Percentiles rank a stretch among this genome's conserved stretches.
Conservation (phyloP, 2,797 vertebrate genomes). For the Orestias chungarensis region DNA sequence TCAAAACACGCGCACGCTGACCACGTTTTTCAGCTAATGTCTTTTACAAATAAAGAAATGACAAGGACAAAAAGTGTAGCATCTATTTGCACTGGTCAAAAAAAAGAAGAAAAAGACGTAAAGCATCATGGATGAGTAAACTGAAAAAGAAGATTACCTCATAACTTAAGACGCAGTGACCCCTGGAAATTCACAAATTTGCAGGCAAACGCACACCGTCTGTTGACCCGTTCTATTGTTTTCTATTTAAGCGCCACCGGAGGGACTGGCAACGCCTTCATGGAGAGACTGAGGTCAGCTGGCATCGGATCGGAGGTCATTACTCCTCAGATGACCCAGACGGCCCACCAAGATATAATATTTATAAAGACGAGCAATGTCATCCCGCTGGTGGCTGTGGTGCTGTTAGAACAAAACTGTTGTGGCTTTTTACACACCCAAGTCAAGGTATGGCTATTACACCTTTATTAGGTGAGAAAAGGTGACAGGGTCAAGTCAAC, state of each 20-base stretch:
- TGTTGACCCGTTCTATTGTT: slow-evolving; percentile 35
- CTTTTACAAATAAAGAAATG: slow-evolving; percentile 65
- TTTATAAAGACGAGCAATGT: slow-evolving; percentile 50
- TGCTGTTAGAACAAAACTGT: slow-evolving; percentile 25
- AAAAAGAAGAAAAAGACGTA: slow-evolving; percentile 1
- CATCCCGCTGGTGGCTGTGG: slow-evolving; percentile 12
- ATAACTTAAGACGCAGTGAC: slow-evolving; percentile 59
- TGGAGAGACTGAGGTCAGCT: slow-evolving; percentile 47
- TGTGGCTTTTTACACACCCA: not conserved
- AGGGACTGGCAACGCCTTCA: slow-evolving; percentile 29
- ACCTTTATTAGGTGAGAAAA: not conserved
- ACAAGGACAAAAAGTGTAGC: slow-evolving; percentile 62
- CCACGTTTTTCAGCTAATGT: slow-evolving; percentile 50
- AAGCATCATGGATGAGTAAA: slow-evolving; percentile 41
- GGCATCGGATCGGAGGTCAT: slow-evolving; percentile 47
- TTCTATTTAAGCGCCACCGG: slow-evolving; percentile 46
- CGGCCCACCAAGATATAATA: slow-evolving; percentile 34
- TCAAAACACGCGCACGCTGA: not conserved
- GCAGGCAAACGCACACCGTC: slow-evolving; percentile 32
- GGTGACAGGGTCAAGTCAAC: not conserved
- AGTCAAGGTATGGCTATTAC: not conserved
- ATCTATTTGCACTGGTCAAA: slow-evolving; percentile 43
- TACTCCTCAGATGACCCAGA: slow-evolving; percentile 27
- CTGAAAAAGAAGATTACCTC: slow-evolving; percentile 36
- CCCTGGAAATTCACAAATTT: slow-evolving; percentile 55